Base-by-base conservation (phyloP, 2,888 invertebrate genomes). In the Heteromyza rotundicornis region DNA sequence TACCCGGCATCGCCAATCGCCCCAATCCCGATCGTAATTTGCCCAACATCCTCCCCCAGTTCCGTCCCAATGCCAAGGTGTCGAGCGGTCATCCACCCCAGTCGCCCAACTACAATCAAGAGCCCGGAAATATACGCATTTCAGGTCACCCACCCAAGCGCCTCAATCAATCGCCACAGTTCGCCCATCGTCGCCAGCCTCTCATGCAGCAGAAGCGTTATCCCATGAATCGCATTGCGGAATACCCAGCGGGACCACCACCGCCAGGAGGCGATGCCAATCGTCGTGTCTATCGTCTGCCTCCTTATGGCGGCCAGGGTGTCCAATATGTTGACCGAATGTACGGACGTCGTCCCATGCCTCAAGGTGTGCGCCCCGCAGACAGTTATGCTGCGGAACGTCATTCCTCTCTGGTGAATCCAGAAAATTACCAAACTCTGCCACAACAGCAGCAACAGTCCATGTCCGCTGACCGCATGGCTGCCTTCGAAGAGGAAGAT, bases 11-110 rank as follows among this genome's bases (percentile, higher is more conserved):
- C 44, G 57, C 66, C 2, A 68, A 68, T 24, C 71, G 77, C 2
- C 76, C 75, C 2, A 75, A 70, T 63, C 71, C 74, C 2, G 78
- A 77, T 59, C 72, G 70, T 1, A 74, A 82, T 59, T 74, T 89
- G 49, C 90, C 90, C 1, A 90, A 90, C 71, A 90, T 90, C 70
- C 76, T 90, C 22, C 90, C 90, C 0, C 90, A 90, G 71, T 90
- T 90, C 70, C 84, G 90, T 32, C 90, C 90, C 0, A 90, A 89
- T 70, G 87, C 88, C 1, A 87, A 88, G 70, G 80, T 86, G 2
- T 85, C 85, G 0, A 84, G 82, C 62, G 86, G 86, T 0, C 78
- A 82, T 60, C 72, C 78, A 19, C 68, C 77, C 1, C 68, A 73
- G 17, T 27, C 27, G 5, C 57, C 62, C 7, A 65, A 66, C 2